Evolutionary conservation across 2,797 vertebrate species (phyloP), one percentile per base, ranked within the genome.

Genomic region (Phalanger gymnotis): DNA sequence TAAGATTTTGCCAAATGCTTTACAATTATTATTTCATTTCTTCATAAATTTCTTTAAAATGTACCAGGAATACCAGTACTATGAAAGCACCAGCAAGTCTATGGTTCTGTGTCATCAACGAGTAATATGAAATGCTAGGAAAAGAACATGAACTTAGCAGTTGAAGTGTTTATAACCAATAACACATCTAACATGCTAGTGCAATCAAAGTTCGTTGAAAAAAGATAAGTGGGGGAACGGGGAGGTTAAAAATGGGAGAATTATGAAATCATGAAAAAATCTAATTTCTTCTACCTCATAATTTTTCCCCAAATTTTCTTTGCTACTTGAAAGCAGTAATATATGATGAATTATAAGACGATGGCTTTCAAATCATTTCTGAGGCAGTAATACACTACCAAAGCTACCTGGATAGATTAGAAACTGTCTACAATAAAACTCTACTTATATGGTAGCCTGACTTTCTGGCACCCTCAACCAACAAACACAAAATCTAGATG

Each of bases 221-320:
- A 58, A 87, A 87, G n/a, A 47, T 47, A 81, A 87, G 73, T 28
- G 9, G 73, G 40, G 73, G 25, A 51, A 87, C 0, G 10, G 40
- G 25, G 0, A 87, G 40, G 40, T 11, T 87, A 87, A 51, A 73
- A 87, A 87, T 87, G 73, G 73, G 40, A 87, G 40, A 87, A 87
- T 87, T 87, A 87, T 87, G 73, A 87, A 87, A 87, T 87, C 73
- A 51, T 47, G 73, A 87, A 87, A 87, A 87, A 87, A 87, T 87
- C 73, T 87, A 87, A 87, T 87, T 87, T 51, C 40, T 2, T 51
- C 73, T 51, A 34, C 40, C 73, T 87, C 73, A 27, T 47, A 87
- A 87, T 87, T 87, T 87, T 87, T 51, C 40, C 25, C 73, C 7
- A 87, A 81, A 87, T 87, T 87, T 87, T 87, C 73, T 87, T 87